Base-by-base conservation (phyloP, 2,797 vertebrate genomes). In the Anolis apletophallus region DNA sequence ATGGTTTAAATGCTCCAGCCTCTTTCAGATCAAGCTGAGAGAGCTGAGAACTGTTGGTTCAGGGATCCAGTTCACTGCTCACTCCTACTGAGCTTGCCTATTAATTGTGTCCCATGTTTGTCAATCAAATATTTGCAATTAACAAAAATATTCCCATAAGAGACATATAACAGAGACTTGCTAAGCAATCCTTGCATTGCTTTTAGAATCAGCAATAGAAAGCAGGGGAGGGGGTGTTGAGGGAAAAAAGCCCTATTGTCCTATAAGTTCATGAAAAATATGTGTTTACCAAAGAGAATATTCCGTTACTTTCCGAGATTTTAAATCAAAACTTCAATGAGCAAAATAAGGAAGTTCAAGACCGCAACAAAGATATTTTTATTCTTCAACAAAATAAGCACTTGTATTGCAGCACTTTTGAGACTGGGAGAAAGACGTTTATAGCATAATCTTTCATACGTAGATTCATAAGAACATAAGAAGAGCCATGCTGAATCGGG, bases 91-190 rank as follows among this genome's bases (percentile, higher is more conserved):
- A 95, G 97, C 95, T 94, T 96, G 96, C 96, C 96, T 97, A 95
- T 98, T 99, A 99, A 99, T 98, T 99, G 98, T 98, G 97, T 97
- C 97, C 97, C 97, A 97, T 96, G 96, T 97, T 97, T 98, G 98
- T 99, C 98, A 99, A 98, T 99, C 98, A 99, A 98, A 97, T 96
- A 97, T 97, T 96, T 95, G 93, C 96, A 97, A 97, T 97, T 97
- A 97, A 97, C 96, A 96, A 97, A 97, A 97, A 97, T 96, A 97
- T 97, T 97, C 97, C 97, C 97, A 93, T 96, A 96, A 96, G 96
- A 97, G 96, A 96, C 95, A 84, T 94, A 94, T 91, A 96, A 89
- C 95, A 93, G 95, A 97, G 94, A 93, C 95, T 95, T 26, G 94
- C 92, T 94, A 95, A 96, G 89, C 94, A 96, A 94, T 94, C 93